These are phyloP conservation scores for Fissipunctia ypsillon DNA, from an alignment of 2,888 invertebrate species.

Conservation along the genomic window DNA sequence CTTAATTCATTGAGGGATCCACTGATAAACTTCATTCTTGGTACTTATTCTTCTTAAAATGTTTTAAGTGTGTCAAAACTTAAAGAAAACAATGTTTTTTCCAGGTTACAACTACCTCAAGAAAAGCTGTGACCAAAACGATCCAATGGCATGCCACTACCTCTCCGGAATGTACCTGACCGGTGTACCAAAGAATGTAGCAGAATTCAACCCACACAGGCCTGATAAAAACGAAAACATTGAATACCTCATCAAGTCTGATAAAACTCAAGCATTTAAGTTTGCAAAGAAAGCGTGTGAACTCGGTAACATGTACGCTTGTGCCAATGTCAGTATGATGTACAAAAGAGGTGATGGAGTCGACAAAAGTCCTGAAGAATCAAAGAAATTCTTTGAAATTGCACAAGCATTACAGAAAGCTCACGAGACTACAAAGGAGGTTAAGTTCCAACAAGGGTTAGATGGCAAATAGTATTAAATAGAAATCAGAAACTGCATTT, in stretches of 20 bases:
- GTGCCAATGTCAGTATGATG: constrained; percentile 97
- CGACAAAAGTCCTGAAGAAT: constrained; percentile 92
- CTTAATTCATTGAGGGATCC: neutral
- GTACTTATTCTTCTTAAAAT: neutral
- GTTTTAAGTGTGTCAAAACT: neutral
- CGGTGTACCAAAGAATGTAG: constrained; percentile 92
- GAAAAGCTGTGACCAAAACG: constrained; percentile 90
- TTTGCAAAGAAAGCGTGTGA: constrained; percentile 95
- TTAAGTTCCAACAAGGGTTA: constrained; percentile 91
- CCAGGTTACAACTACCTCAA: constrained; percentile 91
- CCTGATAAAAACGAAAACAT: constrained; percentile 83
- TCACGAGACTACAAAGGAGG: constrained; percentile 88
- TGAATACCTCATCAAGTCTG: constrained; percentile 91
- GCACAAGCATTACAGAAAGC: constrained; percentile 94
- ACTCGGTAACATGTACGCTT: constrained; percentile 95
- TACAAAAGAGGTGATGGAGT: constrained; percentile 96
- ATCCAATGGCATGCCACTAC: constrained; percentile 94
- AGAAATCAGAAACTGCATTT: constrained; percentile 57
- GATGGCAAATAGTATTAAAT: constrained; percentile 68
- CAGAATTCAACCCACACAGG: constrained; percentile 84
- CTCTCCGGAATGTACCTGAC: constrained; percentile 94
- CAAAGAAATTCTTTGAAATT: constrained; percentile 93
- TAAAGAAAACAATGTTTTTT: neutral
- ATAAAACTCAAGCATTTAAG: constrained; percentile 94
- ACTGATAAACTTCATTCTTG: neutral